phyloP scores from a whole-genome alignment of 2,113 vertebrate species.

The Conger conger region DNA sequence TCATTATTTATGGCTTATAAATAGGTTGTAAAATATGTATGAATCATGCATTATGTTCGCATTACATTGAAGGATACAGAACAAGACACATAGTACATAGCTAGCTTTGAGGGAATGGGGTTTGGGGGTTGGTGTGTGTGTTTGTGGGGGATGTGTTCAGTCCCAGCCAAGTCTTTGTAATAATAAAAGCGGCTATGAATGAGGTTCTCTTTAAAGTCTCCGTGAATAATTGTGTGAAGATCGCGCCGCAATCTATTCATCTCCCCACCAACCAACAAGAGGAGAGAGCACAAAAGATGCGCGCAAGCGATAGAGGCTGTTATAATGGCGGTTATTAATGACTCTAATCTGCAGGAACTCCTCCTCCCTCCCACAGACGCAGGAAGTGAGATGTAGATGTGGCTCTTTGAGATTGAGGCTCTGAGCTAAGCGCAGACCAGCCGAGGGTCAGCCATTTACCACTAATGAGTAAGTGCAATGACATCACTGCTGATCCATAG shows the following conservation, averaged over 20 bases:
- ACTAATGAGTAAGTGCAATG: background rate
- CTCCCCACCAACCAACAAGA: background rate
- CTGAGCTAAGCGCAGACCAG: background rate
- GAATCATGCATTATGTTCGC: background rate
- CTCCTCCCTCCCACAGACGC: background rate
- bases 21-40: background rate
- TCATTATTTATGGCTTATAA: background rate
- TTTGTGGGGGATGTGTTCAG: no score
- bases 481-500: background rate
- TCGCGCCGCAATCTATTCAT: constrained; percentile 37
- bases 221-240: constrained; percentile 30
- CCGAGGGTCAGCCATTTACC: background rate
- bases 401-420: background rate
- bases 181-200: constrained; percentile 33
- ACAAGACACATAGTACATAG: background rate
- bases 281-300: background rate
- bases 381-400: background rate
- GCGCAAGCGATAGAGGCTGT: no score
- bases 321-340: no score
- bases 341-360: no score
- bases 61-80: background rate
- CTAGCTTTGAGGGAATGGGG: no score
- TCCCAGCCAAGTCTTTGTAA: background rate
- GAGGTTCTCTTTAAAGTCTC: constrained; percentile 32
- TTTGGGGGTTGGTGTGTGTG: no score